These are phyloP conservation scores for Scelioninae gen. 1 DNA, from an alignment of 2,888 invertebrate species.

Conservation along the genomic window DNA sequence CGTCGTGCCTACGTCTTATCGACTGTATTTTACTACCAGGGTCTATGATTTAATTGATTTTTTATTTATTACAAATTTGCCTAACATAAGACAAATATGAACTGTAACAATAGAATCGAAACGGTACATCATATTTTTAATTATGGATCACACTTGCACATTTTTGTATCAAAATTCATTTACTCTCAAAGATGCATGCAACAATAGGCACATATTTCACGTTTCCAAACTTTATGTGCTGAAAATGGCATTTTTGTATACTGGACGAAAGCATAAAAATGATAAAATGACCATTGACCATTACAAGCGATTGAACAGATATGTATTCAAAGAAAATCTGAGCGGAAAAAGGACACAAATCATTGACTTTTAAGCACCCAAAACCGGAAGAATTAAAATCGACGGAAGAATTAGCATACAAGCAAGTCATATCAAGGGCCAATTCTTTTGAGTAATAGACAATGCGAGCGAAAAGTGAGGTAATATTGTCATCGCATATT, in stretches of 20 bases:
- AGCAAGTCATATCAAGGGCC: conserved; percentile 46
- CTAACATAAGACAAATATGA: too few species aligned
- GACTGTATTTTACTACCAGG: too few species aligned
- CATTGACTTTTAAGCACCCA: conserved; percentile 31
- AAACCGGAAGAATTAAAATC: conserved; percentile 37
- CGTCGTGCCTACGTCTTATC: too few species aligned
- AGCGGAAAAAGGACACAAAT: conserved; percentile 52
- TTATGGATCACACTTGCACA: too few species aligned
- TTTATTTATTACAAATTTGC: too few species aligned
- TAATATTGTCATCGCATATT: conserved; percentile 62
- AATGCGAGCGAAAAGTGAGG: conserved; percentile 47
- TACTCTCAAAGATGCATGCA: too few species aligned
- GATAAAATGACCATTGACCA: conserved; percentile 67
- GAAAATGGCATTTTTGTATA: conserved; percentile 47
- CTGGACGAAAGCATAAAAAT: conserved; percentile 56
- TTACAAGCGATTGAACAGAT: conserved; percentile 50
- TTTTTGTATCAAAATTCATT: too few species aligned
- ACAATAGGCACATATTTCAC: too few species aligned
- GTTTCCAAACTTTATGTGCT: conserved; percentile 38
- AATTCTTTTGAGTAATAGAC: conserved; percentile 57
- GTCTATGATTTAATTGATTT: too few species aligned
- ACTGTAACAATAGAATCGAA: too few species aligned
- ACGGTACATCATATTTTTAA: too few species aligned
- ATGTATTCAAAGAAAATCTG: conserved; percentile 49
- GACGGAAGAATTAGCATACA: conserved; percentile 42